Evolutionary conservation across 2,797 vertebrate genomes (phyloP), one percentile per base, ranked within the genome.

Genomic region (Coranthus polyacanthus): DNA sequence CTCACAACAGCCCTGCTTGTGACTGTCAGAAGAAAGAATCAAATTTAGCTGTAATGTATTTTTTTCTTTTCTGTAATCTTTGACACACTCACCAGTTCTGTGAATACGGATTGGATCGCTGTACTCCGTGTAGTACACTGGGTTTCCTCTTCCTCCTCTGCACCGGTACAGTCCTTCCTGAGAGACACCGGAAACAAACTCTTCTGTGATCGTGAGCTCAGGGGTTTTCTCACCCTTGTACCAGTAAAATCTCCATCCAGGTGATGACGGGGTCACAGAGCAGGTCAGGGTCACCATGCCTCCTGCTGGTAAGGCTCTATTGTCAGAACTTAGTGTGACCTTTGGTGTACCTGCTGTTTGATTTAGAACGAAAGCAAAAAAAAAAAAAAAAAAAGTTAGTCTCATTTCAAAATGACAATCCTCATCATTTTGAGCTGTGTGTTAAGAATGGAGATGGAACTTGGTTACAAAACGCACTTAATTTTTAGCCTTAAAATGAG

Each of bases 161-260:
- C 57, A 69, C 32, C 37, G 18, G 49, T 53, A 68, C 36, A 52
- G 13, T 8, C 46, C 47, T 37, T 39, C 55, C 2, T 37, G 3
- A 24, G 44, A 60, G 44, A 43, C 13, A 18, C 6, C 37, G 21
- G 47, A 3, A 26, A 26, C 24, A 26, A 26, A 26, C 24, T 26
- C 24, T 6, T 26, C 3, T 26, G 24, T 26, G 24, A 3, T 6
- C 24, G 3, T 3, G 24, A 26, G 26, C 18, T 0, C 57, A 61
- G 36, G 2, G 22, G 5, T 59, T 26, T 26, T 26, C 24, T 26
- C 24, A 26, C 24, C 10, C 47, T 60, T 77, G 63, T 76, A 85
- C 82, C 82, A 89, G 79, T 37, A 75, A 52, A 84, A 82, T 38
- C 65, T 83, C 88, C 86, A 87, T 46, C 67, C 86, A 68, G 50